Percentiles rank a stretch among this genome's conserved stretches.
Evolutionary conservation across 2,888 invertebrate species (phyloP).

Genomic region (Pachycephus smyrnensis): DNA sequence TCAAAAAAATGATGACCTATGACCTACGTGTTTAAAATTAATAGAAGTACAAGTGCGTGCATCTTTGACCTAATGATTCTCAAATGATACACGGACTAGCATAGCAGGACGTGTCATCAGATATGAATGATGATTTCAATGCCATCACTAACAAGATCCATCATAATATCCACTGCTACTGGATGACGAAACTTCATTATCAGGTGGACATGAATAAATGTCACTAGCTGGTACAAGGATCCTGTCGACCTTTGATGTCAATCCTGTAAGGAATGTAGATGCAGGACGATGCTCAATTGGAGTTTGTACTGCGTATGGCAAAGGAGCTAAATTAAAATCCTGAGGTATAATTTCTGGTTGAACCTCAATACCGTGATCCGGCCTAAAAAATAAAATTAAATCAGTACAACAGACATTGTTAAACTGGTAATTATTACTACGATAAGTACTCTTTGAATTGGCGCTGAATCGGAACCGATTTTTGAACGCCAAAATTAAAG

Average conservation of each 20-base stretch:
- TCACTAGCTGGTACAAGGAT: constrained; percentile 42
- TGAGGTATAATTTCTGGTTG: background rate
- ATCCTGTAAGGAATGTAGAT: constrained; percentile 25
- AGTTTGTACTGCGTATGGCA: constrained; percentile 15
- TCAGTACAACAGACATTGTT: background rate
- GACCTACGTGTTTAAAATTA: background rate
- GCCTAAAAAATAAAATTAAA: background rate
- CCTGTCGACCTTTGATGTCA: constrained; percentile 36
- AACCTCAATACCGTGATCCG: background rate
- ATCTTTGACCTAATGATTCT: background rate
- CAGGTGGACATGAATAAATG: background rate
- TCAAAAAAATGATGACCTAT: background rate
- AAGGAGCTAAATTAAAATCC: background rate
- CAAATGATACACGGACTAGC: background rate
- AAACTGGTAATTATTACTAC: background rate
- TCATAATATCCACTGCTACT: background rate
- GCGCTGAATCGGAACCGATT: constrained; percentile 1
- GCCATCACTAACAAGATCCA: background rate
- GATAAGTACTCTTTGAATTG: background rate
- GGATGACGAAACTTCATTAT: background rate
- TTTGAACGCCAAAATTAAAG: constrained; percentile 11
- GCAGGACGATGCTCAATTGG: background rate
- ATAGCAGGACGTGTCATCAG: background rate
- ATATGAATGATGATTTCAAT: background rate
- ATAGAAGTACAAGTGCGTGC: background rate